Percentiles rank a stretch among this genome's conserved stretches.
Evolutionary conservation across 2,888 invertebrate species (phyloP).

Genomic region (Drepanosiphum platanoidis): DNA sequence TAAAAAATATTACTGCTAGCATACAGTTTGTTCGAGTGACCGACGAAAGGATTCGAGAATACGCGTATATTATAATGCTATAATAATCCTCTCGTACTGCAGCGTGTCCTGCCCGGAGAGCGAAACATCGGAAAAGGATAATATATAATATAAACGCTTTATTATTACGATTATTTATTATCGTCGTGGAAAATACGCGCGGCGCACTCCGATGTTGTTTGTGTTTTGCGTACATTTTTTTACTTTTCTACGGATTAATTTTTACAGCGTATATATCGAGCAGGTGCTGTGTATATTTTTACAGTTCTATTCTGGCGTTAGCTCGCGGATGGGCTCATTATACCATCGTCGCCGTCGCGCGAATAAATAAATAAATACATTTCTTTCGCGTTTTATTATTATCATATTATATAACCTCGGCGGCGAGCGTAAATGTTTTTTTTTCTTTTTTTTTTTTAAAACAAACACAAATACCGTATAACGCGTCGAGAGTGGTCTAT

Average conservation of each 20-base stretch:
- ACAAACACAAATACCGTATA: background rate
- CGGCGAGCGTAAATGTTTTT: background rate
- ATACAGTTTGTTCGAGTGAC: no score
- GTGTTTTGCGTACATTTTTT: background rate
- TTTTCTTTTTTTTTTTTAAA: no score
- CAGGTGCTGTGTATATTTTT: background rate
- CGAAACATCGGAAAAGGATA: no score
- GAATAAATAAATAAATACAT: background rate
- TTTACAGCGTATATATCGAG: background rate
- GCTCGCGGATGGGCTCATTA: background rate
- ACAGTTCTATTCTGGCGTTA: background rate
- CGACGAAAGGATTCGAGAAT: no score
- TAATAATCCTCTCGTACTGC: no score
- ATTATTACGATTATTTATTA: no score
- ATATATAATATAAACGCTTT: no score
- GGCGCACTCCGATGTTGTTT: background rate
- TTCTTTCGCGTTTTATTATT: no score
- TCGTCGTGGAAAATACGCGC: background rate
- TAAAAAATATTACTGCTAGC: no score
- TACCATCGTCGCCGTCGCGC: background rate
- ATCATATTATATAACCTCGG: background rate
- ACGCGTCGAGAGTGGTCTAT: background rate
- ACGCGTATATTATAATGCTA: no score
- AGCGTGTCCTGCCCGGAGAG: no score
- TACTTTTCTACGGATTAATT: background rate